Percentiles rank a stretch among this genome's conserved stretches.
Conservation (phyloP, 2,888 invertebrate genomes). For the Stenchaetothrips biformis region DNA sequence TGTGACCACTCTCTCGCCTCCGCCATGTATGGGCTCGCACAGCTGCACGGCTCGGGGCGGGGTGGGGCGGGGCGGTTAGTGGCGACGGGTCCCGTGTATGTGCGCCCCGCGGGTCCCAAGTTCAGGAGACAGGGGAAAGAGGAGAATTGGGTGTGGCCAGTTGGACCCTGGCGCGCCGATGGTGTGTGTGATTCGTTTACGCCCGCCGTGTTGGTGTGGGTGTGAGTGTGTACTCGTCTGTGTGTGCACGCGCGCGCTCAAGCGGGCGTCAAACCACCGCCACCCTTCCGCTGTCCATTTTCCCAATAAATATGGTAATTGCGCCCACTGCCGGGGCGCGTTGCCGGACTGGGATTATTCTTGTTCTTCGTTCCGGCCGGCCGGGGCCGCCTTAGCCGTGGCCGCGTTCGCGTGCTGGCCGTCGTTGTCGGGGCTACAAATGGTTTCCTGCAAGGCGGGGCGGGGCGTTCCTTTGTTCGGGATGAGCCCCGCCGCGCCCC, state of each 20-base stretch:
- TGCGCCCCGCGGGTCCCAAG: not conserved
- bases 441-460: not conserved
- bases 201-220: not conserved
- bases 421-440: not conserved
- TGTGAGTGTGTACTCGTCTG: not conserved
- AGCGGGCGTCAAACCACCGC: not conserved
- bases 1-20: not conserved
- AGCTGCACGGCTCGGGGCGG: not conserved
- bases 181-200: slow-evolving; percentile 10
- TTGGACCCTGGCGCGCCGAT: not conserved
- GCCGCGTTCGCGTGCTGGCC: not conserved
- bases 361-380: too few species aligned
- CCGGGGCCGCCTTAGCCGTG: too few species aligned
- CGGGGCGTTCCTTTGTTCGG: not conserved
- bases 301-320: slow-evolving; percentile 6
- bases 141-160: not conserved
- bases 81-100: not conserved
- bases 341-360: too few species aligned
- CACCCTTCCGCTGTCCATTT: not conserved
- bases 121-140: not conserved
- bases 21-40: not conserved
- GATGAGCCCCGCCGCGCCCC: not conserved
- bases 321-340: not conserved
- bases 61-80: not conserved
- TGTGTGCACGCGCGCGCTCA: not conserved